These are phyloP conservation scores for Ispidina lecontei DNA, from an alignment of 2,797 vertebrate genomes.

Conservation along the genomic window DNA sequence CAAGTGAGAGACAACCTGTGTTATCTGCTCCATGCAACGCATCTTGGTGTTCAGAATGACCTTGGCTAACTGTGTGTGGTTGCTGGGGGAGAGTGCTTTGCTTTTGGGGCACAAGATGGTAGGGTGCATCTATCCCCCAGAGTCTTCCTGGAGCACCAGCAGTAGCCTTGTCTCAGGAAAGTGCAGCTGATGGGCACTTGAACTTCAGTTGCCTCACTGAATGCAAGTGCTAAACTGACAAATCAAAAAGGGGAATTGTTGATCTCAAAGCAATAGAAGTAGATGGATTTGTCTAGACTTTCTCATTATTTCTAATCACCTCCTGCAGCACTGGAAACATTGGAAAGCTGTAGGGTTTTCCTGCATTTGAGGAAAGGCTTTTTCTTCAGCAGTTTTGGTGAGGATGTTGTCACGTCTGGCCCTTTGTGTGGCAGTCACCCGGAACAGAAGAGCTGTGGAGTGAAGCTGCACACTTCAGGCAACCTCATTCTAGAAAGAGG, in stretches of 20 bases:
- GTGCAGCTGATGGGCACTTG: background rate
- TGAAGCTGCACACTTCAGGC: background rate
- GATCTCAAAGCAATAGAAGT: background rate
- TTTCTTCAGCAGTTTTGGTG: background rate
- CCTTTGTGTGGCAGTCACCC: background rate
- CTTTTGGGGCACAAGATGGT: background rate
- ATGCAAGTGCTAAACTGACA: background rate
- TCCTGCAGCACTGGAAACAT: background rate
- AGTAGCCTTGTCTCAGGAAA: background rate
- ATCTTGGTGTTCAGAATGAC: background rate
- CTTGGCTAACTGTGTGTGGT: background rate
- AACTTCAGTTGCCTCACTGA: background rate
- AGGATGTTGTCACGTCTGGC: accelerated
- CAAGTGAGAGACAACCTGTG: background rate
- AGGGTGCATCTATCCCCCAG: background rate
- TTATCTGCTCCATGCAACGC: background rate
- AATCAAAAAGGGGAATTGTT: background rate
- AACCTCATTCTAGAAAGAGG: background rate
- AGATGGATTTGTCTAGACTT: background rate
- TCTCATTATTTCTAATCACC: background rate
- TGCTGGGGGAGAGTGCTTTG: background rate
- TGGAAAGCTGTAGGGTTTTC: background rate
- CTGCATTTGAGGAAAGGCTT: background rate
- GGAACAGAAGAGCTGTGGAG: background rate
- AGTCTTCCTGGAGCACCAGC: background rate